Conservation (phyloP, 2,113 vertebrate species). For the Terrapene triunguis region DNA sequence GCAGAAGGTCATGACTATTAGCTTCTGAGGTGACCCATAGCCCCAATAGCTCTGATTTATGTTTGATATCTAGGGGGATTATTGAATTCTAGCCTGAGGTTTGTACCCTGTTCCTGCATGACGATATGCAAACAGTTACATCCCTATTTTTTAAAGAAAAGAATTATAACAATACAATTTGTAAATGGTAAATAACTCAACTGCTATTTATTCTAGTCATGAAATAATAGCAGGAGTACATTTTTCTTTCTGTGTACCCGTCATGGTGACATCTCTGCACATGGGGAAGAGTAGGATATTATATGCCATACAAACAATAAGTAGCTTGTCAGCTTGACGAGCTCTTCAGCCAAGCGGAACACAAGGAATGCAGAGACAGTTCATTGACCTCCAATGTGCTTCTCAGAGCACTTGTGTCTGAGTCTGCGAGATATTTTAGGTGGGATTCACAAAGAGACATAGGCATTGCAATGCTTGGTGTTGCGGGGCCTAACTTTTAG, state of each 20-base stretch:
- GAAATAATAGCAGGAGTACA: background rate
- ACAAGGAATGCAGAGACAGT: background rate
- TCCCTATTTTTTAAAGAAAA: background rate
- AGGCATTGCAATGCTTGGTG: background rate
- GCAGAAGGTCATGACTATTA: background rate
- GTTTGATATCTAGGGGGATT: background rate
- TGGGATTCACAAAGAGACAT: background rate
- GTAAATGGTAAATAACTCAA: background rate
- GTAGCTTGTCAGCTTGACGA: background rate
- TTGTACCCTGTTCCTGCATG: background rate
- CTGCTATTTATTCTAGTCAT: background rate
- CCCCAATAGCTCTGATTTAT: background rate
- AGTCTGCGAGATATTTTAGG: background rate
- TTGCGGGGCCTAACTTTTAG: background rate
- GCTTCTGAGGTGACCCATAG: background rate
- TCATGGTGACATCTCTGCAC: background rate
- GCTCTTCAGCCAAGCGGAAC: background rate
- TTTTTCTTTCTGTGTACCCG: background rate
- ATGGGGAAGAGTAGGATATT: background rate
- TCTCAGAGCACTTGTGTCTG: background rate
- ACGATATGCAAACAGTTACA: background rate
- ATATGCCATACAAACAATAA: background rate
- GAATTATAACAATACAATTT: background rate
- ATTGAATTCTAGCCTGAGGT: background rate
- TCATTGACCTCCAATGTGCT: background rate